Conservation (phyloP, 2,888 invertebrate genomes). For the Drosophila anomelani region DNA sequence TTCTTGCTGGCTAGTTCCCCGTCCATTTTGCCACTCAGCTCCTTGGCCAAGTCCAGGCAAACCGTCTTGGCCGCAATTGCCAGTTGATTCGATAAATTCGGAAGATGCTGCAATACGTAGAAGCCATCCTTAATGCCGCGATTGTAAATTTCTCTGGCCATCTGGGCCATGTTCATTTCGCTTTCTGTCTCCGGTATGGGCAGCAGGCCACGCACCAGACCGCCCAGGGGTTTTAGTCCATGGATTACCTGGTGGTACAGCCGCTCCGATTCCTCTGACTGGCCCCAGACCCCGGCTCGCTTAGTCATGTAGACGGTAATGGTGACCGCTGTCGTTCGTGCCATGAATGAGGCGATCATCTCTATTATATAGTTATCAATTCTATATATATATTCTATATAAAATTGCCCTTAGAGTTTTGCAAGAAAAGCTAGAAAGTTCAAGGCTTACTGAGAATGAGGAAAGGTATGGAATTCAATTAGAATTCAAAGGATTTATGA, state of each 20-base stretch:
- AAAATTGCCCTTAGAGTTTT: neutral
- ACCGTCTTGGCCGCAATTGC: conserved; percentile 13
- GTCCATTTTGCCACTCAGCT: neutral
- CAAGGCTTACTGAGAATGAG: neutral
- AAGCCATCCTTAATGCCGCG: conserved; percentile 27
- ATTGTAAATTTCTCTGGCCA: conserved; percentile 28
- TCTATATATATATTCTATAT: neutral
- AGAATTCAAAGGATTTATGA: neutral
- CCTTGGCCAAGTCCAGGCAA: conserved; percentile 8
- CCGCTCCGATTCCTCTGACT: conserved; percentile 30
- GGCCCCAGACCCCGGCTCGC: conserved; percentile 43
- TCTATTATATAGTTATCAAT: neutral
- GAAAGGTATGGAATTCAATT: neutral
- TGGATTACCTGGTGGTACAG: conserved; percentile 17
- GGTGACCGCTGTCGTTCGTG: conserved; percentile 36
- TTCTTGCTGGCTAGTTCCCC: neutral
- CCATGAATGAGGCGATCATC: conserved; percentile 36
- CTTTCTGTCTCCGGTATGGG: neutral
- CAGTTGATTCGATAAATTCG: conserved; percentile 16
- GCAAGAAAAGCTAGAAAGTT: neutral
- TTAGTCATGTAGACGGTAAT: conserved; percentile 43
- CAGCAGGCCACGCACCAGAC: conserved; percentile 8
- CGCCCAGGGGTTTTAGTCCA: conserved; percentile 15
- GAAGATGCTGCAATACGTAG: conserved; percentile 29
- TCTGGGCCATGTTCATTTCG: neutral